Conservation (phyloP, 2,888 invertebrate species). For the Tribolium freemani region DNA sequence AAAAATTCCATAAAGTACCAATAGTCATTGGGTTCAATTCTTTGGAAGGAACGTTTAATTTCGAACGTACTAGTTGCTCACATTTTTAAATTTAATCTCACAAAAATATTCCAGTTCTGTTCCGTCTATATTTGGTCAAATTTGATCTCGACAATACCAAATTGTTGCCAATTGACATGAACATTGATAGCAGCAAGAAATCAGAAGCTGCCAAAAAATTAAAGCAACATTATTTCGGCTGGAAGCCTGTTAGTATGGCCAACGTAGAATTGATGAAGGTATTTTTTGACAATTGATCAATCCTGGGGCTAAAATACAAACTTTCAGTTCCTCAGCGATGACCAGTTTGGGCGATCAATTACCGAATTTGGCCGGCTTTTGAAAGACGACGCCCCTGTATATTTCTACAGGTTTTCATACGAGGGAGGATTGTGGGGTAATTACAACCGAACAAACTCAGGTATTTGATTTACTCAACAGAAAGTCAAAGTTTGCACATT, state of each 20-base stretch:
- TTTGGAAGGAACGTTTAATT: constrained; percentile 62
- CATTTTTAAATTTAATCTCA: constrained; percentile 25
- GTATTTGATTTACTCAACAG: constrained; percentile 15
- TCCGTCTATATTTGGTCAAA: constrained; percentile 62
- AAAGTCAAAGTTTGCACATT: background rate
- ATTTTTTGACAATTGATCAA: background rate
- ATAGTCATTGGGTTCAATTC: constrained; percentile 72
- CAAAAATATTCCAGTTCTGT: constrained; percentile 58
- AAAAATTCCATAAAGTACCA: constrained; percentile 60
- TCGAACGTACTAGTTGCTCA: constrained; percentile 14
- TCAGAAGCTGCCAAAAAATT: constrained; percentile 35
- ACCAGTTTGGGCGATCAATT: constrained; percentile 66
- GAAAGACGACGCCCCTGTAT: constrained; percentile 62
- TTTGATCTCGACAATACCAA: constrained; percentile 68
- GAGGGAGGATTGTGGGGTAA: constrained; percentile 50
- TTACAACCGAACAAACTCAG: constrained; percentile 41
- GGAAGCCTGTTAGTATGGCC: constrained; percentile 47
- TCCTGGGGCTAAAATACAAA: background rate
- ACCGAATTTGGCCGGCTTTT: constrained; percentile 65
- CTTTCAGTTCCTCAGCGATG: constrained; percentile 68
- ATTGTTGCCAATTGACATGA: constrained; percentile 63
- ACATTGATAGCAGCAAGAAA: constrained; percentile 33
- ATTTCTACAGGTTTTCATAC: constrained; percentile 55
- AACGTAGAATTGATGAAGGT: constrained; percentile 37
- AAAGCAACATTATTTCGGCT: constrained; percentile 43